Conservation (phyloP, 2,888 invertebrate species). For the Marasmarcha lunaedactyla region DNA sequence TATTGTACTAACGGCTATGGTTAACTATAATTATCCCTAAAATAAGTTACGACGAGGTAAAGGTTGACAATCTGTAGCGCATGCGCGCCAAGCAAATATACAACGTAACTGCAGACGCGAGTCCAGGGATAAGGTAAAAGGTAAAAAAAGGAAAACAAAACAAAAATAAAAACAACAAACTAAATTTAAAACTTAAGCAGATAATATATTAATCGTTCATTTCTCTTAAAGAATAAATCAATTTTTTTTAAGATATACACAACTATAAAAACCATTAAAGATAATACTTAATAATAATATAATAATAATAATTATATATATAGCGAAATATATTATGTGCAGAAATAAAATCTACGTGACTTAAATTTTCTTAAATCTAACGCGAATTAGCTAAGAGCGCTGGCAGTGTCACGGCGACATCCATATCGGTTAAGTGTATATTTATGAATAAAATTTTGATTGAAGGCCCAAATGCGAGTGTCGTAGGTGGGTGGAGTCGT, state of each 20-base stretch:
- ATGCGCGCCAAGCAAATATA: slow-evolving; percentile 34
- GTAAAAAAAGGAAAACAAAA: slow-evolving; percentile 37
- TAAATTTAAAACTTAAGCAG: slow-evolving; percentile 65
- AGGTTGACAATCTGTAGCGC: slow-evolving; percentile 59
- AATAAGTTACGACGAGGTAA: slow-evolving; percentile 63
- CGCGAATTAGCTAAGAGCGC: slow-evolving; percentile 64
- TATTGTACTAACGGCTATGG: slow-evolving; percentile 68
- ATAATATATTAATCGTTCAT: slow-evolving; percentile 70
- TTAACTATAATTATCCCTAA: slow-evolving; percentile 67
- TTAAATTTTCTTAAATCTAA: slow-evolving; percentile 69
- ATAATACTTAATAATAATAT: slow-evolving; percentile 66
- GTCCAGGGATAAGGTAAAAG: slow-evolving; percentile 33
- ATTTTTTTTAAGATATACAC: slow-evolving; percentile 68
- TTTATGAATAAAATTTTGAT: slow-evolving; percentile 73
- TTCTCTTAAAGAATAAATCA: slow-evolving; percentile 66
- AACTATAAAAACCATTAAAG: slow-evolving; percentile 70
- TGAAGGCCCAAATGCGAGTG: slow-evolving; percentile 78
- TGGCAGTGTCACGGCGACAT: slow-evolving; percentile 45
- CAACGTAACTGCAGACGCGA: slow-evolving; percentile 35
- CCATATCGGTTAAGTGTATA: slow-evolving; percentile 62
- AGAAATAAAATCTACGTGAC: slow-evolving; percentile 72
- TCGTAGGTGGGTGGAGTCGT: slow-evolving; percentile 66
- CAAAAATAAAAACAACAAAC: slow-evolving; percentile 56
- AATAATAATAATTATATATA: slow-evolving; percentile 70
- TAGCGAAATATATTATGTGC: slow-evolving; percentile 72